A percentile compares a stretch with the other conserved stretches of the same genome.
Conservation (phyloP, 1,140 invertebrate species). For the Octopus bimaculoides region DNA sequence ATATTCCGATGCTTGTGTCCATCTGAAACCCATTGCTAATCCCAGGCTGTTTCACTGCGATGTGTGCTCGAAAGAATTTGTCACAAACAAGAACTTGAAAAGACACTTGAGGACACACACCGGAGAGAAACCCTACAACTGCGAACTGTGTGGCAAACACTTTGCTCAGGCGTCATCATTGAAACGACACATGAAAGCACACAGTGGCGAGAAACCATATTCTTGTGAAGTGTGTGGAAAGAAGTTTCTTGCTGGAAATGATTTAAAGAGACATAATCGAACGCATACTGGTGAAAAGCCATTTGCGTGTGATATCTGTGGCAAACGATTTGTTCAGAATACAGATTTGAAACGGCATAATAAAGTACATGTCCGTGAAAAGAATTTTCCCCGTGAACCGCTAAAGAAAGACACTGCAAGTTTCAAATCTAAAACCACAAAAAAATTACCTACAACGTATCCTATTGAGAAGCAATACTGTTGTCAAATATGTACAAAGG, state of each 20-base stretch:
- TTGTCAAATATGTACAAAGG: too few relatives aligned
- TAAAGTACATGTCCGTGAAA: too few relatives aligned
- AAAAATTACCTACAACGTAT: too few relatives aligned
- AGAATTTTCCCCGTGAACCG: too few relatives aligned
- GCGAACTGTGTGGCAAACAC: neutral
- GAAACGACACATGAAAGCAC: neutral
- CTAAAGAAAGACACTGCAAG: too few relatives aligned
- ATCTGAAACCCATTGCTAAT: too few relatives aligned
- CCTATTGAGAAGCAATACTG: too few relatives aligned
- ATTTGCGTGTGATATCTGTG: constrained; percentile 47
- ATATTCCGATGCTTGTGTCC: too few relatives aligned
- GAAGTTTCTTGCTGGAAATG: neutral
- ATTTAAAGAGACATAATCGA: constrained; percentile 23
- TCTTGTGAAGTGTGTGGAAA: neutral
- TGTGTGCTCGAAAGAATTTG: too few relatives aligned
- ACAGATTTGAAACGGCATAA: constrained; percentile 16
- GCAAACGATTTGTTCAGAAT: constrained; percentile 15
- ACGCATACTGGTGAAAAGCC: constrained; percentile 83
- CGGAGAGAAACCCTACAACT: neutral
- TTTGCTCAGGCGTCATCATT: neutral
- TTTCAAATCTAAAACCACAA: too few relatives aligned
- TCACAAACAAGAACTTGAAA: too few relatives aligned
- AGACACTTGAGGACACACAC: neutral
- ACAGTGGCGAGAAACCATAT: neutral
- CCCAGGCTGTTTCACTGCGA: too few relatives aligned